A percentile compares a stretch with the other conserved stretches of the same genome.
Conservation (phyloP, 2,888 invertebrate species). For the Bombyx huttoni region DNA sequence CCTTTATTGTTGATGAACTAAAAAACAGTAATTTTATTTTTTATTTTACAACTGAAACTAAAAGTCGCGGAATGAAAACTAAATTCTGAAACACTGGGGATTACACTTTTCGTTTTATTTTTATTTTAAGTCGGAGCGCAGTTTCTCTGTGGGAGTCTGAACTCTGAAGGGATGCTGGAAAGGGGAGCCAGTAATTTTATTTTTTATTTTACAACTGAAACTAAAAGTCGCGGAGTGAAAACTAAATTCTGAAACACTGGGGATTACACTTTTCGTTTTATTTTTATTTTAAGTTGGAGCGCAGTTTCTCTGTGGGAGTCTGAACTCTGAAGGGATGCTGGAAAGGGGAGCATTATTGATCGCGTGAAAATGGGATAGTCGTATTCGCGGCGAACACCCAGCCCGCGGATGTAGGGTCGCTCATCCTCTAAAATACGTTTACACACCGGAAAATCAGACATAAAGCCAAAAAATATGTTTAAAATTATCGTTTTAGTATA, state of each 20-base stretch:
- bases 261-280: neutral
- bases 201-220: neutral
- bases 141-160: conserved; percentile 44
- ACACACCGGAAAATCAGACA: conserved; percentile 40
- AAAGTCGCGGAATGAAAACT: neutral
- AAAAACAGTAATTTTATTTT: neutral
- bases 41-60: neutral
- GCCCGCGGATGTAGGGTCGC: conserved; percentile 60
- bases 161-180: conserved; percentile 68
- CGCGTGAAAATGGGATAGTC: conserved; percentile 68
- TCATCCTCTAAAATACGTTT: conserved; percentile 56
- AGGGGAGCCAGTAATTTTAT: conserved; percentile 39
- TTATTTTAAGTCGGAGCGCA: neutral
- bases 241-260: neutral
- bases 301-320: conserved; percentile 38
- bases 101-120: neutral
- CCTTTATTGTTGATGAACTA: conserved; percentile 20
- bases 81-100: neutral
- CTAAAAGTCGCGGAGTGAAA: neutral
- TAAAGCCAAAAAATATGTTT: conserved; percentile 31
- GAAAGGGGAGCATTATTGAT: conserved; percentile 72
- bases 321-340: conserved; percentile 66
- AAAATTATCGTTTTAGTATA: conserved; percentile 8
- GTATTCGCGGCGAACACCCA: conserved; percentile 63
- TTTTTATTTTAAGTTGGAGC: neutral